A percentile compares a stretch with the other conserved stretches of the same genome.
Evolutionary conservation across 2,797 vertebrate genomes (phyloP).

Genomic region (Parotocinclus haroldoi): DNA sequence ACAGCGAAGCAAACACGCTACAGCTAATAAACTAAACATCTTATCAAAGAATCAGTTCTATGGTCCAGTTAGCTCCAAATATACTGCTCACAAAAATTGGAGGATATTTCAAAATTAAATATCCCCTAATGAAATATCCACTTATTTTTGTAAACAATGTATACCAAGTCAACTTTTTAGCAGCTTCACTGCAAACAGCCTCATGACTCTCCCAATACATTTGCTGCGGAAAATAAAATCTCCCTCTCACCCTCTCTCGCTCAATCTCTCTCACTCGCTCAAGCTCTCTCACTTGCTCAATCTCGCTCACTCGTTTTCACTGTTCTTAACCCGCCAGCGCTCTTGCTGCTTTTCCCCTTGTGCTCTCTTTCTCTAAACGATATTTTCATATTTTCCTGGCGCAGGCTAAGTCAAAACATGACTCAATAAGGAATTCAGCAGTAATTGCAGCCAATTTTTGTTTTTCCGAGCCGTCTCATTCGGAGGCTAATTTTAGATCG

Average conservation of each 20-base stretch:
- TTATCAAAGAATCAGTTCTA: conserved; percentile 33
- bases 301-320: conserved; percentile 11
- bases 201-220: conserved; percentile 27
- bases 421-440: conserved; percentile 47
- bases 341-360: conserved; percentile 14
- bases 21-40: conserved; percentile 8
- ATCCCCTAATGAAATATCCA: too few relatives aligned
- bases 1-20: too few relatives aligned
- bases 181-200: conserved; percentile 36
- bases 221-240: conserved; percentile 14
- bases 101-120: too few relatives aligned
- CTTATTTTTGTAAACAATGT: too few relatives aligned
- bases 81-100: too few relatives aligned
- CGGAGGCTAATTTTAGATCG: conserved; percentile 43
- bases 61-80: conserved; percentile 30
- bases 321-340: conserved; percentile 15
- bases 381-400: conserved; percentile 52
- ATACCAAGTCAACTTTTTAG: conserved; percentile 19
- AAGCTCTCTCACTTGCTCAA: conserved; percentile 1
- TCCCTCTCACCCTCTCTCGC: conserved; percentile 1
- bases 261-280: conserved; percentile 8
- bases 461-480: conserved; percentile 50
- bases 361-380: conserved; percentile 32
- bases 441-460: conserved; percentile 51
- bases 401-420: conserved; percentile 49